phyloP scores from a whole-genome alignment of 2,888 invertebrate genomes.

The Crematogaster levior region DNA sequence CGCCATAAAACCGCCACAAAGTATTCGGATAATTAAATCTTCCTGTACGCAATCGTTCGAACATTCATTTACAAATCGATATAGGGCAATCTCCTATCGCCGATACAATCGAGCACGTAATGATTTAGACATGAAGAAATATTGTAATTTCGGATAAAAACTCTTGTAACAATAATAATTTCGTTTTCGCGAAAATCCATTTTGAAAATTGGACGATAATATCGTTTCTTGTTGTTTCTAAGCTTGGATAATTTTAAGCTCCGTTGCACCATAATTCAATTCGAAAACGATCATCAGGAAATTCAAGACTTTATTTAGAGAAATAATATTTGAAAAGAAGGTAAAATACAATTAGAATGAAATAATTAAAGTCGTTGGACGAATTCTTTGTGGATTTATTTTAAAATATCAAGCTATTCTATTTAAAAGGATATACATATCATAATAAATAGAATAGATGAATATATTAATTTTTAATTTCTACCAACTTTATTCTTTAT shows the following conservation, averaged over 20 bases:
- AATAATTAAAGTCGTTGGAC: not conserved
- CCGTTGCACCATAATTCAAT: not conserved
- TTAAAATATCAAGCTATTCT: not conserved
- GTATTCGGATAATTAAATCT: conserved; percentile 61
- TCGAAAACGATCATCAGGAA: not conserved
- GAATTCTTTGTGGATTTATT: not conserved
- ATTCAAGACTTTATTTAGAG: not conserved
- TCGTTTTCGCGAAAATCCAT: not conserved
- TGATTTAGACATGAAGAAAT: not conserved
- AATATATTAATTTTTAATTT: not conserved
- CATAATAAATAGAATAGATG: too few relatives aligned
- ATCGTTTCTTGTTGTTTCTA: not conserved
- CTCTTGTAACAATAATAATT: not conserved
- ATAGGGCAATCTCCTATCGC: not conserved
- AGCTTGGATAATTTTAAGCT: not conserved
- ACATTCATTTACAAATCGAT: conserved; percentile 21
- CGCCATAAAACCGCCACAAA: conserved; percentile 56
- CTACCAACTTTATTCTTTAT: not conserved
- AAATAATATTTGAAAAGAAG: too few relatives aligned
- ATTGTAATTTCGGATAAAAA: not conserved
- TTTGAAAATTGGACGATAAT: not conserved
- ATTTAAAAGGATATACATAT: too few relatives aligned
- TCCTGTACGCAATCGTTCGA: not conserved
- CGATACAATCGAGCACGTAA: not conserved
- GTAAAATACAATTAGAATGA: too few relatives aligned